These are phyloP conservation scores for Hartigia nigra DNA, from an alignment of 2,888 invertebrate genomes.

Conservation along the genomic window DNA sequence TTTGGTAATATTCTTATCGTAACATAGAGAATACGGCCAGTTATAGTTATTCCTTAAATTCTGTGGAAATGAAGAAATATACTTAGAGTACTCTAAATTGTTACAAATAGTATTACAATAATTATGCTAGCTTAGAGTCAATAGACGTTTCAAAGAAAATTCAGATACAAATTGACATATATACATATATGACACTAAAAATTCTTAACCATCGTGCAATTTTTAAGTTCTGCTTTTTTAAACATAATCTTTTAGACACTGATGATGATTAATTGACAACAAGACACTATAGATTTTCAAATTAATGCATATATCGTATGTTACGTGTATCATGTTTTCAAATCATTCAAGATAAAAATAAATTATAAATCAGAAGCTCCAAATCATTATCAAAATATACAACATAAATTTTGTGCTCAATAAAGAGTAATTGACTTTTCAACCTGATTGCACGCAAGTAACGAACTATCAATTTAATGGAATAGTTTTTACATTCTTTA, in stretches of 20 bases:
- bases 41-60: slow-evolving; percentile 18
- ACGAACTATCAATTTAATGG: neutral
- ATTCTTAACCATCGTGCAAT: too few relatives aligned
- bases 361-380: neutral
- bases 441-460: neutral
- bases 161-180: too few relatives aligned
- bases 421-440: neutral
- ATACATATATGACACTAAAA: too few relatives aligned
- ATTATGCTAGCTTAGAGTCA: neutral
- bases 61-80: slow-evolving; percentile 28
- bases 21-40: neutral
- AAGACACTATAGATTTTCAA: neutral
- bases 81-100: neutral
- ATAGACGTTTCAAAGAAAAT: too few relatives aligned
- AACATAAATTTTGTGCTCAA: neutral
- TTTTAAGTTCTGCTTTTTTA: too few relatives aligned
- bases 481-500: neutral
- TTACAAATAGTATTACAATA: neutral
- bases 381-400: neutral
- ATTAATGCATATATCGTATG: too few relatives aligned
- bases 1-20: slow-evolving; percentile 11
- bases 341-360: neutral
- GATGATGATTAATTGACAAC: neutral
- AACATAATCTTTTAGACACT: too few relatives aligned
- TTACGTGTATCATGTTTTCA: too few relatives aligned